Conservation (phyloP, 1,140 invertebrate genomes). For the Heliconius himera region DNA sequence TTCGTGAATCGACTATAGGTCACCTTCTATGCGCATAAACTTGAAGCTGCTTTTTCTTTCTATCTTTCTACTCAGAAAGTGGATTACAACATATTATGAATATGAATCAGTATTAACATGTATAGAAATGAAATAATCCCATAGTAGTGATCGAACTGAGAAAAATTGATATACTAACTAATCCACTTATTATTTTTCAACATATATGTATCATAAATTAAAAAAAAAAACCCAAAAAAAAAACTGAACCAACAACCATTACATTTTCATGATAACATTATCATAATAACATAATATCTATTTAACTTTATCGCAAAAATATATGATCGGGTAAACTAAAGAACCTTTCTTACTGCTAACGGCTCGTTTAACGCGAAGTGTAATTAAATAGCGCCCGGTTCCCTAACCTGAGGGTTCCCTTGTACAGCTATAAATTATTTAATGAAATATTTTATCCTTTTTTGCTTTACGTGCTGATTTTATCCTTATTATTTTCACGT, state of each 20-base stretch:
- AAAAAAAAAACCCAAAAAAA: no score
- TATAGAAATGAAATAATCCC: no score
- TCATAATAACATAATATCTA: not conserved
- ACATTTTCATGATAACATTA: not conserved
- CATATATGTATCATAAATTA: no score
- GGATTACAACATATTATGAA: no score
- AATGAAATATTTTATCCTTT: slow-evolving; percentile 19
- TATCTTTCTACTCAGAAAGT: no score
- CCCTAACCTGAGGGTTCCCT: slow-evolving; percentile 41
- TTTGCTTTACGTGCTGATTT: slow-evolving; percentile 17
- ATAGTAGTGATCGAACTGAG: no score
- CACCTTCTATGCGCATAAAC: no score
- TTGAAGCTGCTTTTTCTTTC: no score
- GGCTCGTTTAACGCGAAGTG: slow-evolving; percentile 56
- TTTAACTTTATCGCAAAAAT: not conserved
- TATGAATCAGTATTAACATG: no score
- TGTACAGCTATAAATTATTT: slow-evolving; percentile 10
- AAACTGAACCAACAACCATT: not conserved
- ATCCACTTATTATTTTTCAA: no score
- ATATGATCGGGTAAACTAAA: not conserved
- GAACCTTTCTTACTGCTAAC: slow-evolving; percentile 28
- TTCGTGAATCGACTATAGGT: no score
- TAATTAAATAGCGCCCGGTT: slow-evolving; percentile 53
- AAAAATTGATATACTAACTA: no score
- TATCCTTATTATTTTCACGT: not conserved